A percentile compares a stretch with the other conserved stretches of the same genome.
Evolutionary conservation across 2,888 invertebrate genomes (phyloP).

Genomic region (Heliconius erato): DNA sequence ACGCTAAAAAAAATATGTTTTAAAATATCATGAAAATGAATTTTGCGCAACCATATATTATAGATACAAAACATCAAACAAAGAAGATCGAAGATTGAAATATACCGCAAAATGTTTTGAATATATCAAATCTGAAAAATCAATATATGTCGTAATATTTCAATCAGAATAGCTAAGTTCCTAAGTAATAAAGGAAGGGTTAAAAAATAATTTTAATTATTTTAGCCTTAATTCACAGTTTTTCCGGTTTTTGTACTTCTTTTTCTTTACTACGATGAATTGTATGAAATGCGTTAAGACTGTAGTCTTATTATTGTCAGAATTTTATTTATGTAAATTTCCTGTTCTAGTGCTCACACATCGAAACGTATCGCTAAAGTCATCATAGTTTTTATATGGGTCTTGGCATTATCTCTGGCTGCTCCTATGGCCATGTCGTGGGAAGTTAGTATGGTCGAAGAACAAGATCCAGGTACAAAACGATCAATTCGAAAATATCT

Average conservation of each 20-base stretch:
- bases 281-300: not conserved
- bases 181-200: not conserved
- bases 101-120: not conserved
- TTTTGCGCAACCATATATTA: not conserved
- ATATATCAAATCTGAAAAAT: slow-evolving; percentile 9
- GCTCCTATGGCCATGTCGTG: slow-evolving; percentile 89
- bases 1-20: too few species aligned
- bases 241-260: not conserved
- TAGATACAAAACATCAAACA: not conserved
- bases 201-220: not conserved
- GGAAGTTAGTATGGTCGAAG: slow-evolving; percentile 84
- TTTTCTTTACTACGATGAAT: not conserved
- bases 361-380: slow-evolving; percentile 90
- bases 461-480: slow-evolving; percentile 73
- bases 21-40: not conserved
- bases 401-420: slow-evolving; percentile 88
- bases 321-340: not conserved
- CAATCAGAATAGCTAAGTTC: slow-evolving; percentile 30
- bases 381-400: slow-evolving; percentile 91
- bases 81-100: not conserved
- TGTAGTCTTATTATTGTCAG: not conserved
- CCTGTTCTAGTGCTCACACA: slow-evolving; percentile 88
- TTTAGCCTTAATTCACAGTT: not conserved
- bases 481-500: not conserved
- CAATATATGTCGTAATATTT: slow-evolving; percentile 32